A percentile compares a stretch with the other conserved stretches of the same genome.
Conservation (phyloP, 2,797 vertebrate species). For the Otolemur crassicaudatus region DNA sequence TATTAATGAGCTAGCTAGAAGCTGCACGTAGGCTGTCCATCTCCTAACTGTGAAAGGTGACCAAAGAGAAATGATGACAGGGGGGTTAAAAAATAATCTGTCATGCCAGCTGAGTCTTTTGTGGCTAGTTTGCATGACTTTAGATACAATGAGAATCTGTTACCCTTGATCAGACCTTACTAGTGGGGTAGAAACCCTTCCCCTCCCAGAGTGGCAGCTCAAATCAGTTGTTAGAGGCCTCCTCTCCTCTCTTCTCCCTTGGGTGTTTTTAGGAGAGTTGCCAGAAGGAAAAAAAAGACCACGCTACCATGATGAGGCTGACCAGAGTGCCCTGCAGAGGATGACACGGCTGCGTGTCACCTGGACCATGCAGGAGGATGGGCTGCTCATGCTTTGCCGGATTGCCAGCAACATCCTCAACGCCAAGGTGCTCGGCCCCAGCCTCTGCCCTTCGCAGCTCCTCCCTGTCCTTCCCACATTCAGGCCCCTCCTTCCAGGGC, state of each 20-base stretch:
- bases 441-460: not conserved
- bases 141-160: not conserved
- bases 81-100: not conserved
- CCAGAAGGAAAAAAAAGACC: slow-evolving; percentile 81
- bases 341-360: slow-evolving; percentile 96
- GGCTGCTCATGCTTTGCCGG: slow-evolving; percentile 95
- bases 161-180: not conserved
- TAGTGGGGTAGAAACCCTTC: not conserved
- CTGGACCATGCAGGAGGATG: slow-evolving; percentile 96
- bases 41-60: not conserved
- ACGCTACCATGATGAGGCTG: slow-evolving; percentile 93
- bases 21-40: not conserved
- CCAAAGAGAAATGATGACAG: not conserved
- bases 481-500: not conserved
- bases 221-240: not conserved
- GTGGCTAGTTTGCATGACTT: not conserved
- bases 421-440: slow-evolving; percentile 89
- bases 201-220: not conserved
- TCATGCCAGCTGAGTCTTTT: not conserved
- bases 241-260: not conserved
- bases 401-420: slow-evolving; percentile 96
- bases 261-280: slow-evolving; percentile 76
- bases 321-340: slow-evolving; percentile 93
- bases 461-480: not conserved
- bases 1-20: not conserved